phyloP scores from a whole-genome alignment of 2,888 invertebrate species.

The Pseudococcus longispinus region DNA sequence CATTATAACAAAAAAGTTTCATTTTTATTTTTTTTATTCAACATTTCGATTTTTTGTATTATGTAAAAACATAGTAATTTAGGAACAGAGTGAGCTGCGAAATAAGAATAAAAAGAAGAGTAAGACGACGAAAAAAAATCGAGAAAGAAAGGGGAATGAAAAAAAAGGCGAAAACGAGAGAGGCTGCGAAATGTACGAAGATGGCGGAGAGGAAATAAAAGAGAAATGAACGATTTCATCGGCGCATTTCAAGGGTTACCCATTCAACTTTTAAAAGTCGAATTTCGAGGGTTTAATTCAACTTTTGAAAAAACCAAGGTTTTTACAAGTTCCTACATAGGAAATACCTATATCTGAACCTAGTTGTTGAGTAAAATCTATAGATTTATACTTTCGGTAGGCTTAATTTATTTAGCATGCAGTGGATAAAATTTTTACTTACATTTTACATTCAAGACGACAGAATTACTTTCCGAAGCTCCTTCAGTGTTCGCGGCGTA shows the following conservation, averaged over 20 bases:
- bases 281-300: conserved; percentile 22
- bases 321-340: background rate
- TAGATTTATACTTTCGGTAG: too few species aligned
- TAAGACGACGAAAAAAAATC: conserved; percentile 7
- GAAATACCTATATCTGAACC: background rate
- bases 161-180: background rate
- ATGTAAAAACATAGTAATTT: background rate
- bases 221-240: background rate
- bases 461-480: conserved; percentile 68
- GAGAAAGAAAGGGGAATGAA: background rate
- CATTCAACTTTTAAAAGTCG: conserved; percentile 12
- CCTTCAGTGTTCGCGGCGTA: conserved; percentile 86
- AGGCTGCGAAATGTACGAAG: background rate
- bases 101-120: background rate
- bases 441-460: conserved; percentile 67
- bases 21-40: background rate
- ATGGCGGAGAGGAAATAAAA: background rate
- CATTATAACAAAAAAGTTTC: background rate
- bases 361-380: background rate
- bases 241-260: background rate
- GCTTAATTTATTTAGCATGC: too few species aligned
- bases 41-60: background rate
- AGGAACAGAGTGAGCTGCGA: background rate
- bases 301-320: background rate
- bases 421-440: conserved; percentile 61